Evolutionary conservation across 2,113 vertebrate species (phyloP).

Genomic region (Cryptotis parvus): DNA sequence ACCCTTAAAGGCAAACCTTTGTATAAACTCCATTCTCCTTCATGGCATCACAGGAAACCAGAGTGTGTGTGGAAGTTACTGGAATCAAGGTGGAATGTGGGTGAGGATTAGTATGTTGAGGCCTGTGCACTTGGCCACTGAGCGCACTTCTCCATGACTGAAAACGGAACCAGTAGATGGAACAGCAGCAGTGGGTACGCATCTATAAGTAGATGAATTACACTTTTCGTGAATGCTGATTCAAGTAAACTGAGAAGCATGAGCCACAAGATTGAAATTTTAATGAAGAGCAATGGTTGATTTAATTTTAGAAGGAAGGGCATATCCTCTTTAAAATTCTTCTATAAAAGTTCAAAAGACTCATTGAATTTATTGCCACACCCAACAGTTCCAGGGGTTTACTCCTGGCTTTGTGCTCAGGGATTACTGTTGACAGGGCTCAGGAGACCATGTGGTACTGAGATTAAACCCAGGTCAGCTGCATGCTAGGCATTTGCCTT

Average conservation of each 20-base stretch:
- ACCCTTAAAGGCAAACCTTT: background rate
- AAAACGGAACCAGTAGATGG: background rate
- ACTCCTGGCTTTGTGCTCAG: too few species aligned
- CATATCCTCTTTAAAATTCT: constrained; percentile 3
- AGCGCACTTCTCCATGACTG: background rate
- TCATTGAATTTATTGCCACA: background rate
- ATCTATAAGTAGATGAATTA: background rate
- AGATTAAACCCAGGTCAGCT: too few species aligned
- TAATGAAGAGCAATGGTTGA: background rate
- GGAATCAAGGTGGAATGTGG: accelerated
- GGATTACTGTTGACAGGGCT: too few species aligned
- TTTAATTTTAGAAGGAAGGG: constrained; percentile 55
- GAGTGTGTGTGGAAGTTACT: background rate
- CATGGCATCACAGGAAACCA: background rate
- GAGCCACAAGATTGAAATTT: background rate
- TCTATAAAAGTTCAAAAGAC: background rate
- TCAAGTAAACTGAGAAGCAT: constrained; percentile 20
- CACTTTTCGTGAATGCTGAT: background rate
- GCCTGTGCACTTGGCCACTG: background rate
- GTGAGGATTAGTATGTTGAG: accelerated
- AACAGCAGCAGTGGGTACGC: background rate
- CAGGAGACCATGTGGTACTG: too few species aligned
- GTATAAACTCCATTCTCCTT: background rate
- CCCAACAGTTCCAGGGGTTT: too few species aligned
- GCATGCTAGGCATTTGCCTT: too few species aligned